Base-by-base conservation (phyloP, 2,888 invertebrate genomes). In the Phrixothrix hirtus region DNA sequence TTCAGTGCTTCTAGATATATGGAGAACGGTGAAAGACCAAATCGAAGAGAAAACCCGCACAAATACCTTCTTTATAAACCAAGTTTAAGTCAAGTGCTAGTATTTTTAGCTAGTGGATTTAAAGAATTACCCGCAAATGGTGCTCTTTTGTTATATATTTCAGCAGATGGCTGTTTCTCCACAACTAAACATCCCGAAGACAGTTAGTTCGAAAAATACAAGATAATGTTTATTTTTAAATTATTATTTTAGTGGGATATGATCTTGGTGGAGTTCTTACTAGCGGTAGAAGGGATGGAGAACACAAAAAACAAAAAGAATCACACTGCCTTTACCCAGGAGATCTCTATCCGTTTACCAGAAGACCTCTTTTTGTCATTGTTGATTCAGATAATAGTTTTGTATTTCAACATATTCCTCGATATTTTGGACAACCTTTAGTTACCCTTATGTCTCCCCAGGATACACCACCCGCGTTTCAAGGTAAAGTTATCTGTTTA, bases 21-120 rank as follows among this genome's bases (percentile, higher is more conserved):
- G 66, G 89, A 90, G 73, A 89, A 89, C 74, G 88, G 88, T 26
- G 86, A 84, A 61, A 75, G 79, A 65, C 81, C 85, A 47, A 76
- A 80, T 49, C 84, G 86, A 73, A 79, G 91, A 69, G 91, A 92
- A 76, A 97, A 96, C 79, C 96, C 96, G 30, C 96, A 96, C 80
- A 97, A 97, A 78, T 95, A 95, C 79, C 82, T 97, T 65, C 82
- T 97, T 64, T 97, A 93, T 79, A 95, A 94, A 76, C 97, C 97
- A 48, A 92, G 94, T 39, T 87, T 95, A 66, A 91, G 89, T 74
- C 95, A 96, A 79, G 86, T 96, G 49, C 83, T 95, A 74, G 92
- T 95, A 57, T 96, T 95, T 78, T 81, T 97, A 66, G 89, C 92
- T 51, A 92, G 87, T 69, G 92, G 94, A 55, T 94, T 94, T 78